Evolutionary conservation across 2,888 invertebrate species (phyloP), one percentile per base, ranked within the genome.

Genomic region (Clivina fossor): DNA sequence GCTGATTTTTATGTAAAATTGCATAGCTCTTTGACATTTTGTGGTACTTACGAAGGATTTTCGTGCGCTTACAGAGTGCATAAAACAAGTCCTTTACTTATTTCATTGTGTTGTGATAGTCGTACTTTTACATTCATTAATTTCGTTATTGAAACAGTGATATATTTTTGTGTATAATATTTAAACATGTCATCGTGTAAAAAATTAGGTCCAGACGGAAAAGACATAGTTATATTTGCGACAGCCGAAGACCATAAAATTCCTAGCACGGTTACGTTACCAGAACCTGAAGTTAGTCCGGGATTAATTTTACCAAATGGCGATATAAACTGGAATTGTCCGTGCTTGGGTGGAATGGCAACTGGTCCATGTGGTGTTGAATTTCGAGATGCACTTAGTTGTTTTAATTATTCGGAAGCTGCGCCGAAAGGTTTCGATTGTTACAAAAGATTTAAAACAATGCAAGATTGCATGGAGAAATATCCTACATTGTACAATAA

Each of bases 291-390:
- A 65, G 84, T 86, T 1, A 81, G 86, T 54, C 85, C 88, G 37
- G 94, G 95, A 7, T 77, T 95, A 9, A 85, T 96, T 62, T 76
- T 90, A 55, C 79, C 88, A 1, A 88, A 87, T 73, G 96, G 96
- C 3, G 84, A 88, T 59, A 93, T 97, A 62, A 97, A 97, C 76
- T 97, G 96, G 96, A 89, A 89, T 70, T 97, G 97, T 69, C 96
- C 96, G 0, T 97, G 97, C 71, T 79, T 97, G 26, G 96, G 96
- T 9, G 94, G 94, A n/a, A 95, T 96, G 91, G 93, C 95, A 3
- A 92, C 93, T 0, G 96, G 97, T 0, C 96, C 97, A 0, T 97
- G 97, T 72, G 96, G 94, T 1, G 80, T 88, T 9, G 88, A 93
- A 72, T 97, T 97, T 75, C 79, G 96, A 33, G 90, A 93, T 63